These are phyloP conservation scores for Trissolcus japonicus DNA, from an alignment of 2,888 invertebrate genomes.

Conservation along the genomic window DNA sequence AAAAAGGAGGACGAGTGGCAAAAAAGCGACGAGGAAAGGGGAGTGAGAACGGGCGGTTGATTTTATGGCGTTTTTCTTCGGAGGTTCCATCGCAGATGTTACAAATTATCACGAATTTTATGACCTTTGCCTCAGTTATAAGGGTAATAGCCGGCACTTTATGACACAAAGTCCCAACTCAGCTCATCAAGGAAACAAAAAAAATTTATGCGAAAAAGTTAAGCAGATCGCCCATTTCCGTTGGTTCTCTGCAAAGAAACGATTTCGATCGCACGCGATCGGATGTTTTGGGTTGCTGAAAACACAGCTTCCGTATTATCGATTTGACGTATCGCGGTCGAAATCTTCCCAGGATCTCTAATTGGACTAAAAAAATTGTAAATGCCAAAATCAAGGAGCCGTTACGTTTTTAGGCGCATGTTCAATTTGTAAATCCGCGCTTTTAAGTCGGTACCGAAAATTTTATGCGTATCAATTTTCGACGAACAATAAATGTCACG, in stretches of 20 bases:
- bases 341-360: conserved; percentile 2
- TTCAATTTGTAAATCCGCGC: conserved; percentile 33
- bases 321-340: conserved; percentile 7
- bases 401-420: conserved; percentile 1
- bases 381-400: conserved; percentile 3
- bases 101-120: conserved; percentile 53
- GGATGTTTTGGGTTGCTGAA: conserved; percentile 2
- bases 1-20: conserved; percentile 22
- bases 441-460: conserved; percentile 20
- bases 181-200: conserved; percentile 3
- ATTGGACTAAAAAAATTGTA: conserved; percentile 3
- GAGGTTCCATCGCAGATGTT: conserved; percentile 46
- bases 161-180: conserved; percentile 23
- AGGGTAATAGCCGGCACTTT: conserved; percentile 39
- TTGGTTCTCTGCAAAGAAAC: no score
- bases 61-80: conserved; percentile 49
- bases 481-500: conserved; percentile 36
- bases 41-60: conserved; percentile 18
- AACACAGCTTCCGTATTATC: conserved; percentile 18
- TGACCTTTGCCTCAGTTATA: conserved; percentile 48
- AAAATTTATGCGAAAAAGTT: neutral
- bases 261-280: no score
- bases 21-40: conserved; percentile 7
- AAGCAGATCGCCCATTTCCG: no score
- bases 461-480: conserved; percentile 41